Evolutionary conservation across 2,888 invertebrate species (phyloP).

Genomic region (Cantharis rustica): DNA sequence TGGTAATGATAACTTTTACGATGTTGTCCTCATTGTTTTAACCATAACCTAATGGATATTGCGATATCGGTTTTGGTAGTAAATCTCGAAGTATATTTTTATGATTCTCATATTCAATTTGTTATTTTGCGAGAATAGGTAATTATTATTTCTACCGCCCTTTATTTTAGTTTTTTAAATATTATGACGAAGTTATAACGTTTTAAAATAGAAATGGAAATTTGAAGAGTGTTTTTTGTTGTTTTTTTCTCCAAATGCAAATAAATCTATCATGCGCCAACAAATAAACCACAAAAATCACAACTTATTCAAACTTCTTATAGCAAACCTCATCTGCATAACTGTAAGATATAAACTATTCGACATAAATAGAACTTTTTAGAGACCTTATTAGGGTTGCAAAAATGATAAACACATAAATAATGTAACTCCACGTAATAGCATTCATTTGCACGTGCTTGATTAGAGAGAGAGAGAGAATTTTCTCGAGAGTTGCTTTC

Average conservation of each 20-base stretch:
- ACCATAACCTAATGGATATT: neutral
- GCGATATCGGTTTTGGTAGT: neutral
- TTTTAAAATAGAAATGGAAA: neutral
- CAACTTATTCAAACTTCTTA: slow-evolving; percentile 5
- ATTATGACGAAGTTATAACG: neutral
- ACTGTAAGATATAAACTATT: slow-evolving; percentile 4
- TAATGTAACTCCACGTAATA: neutral
- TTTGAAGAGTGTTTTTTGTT: neutral
- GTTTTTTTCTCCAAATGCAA: neutral
- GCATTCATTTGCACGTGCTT: neutral
- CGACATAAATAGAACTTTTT: neutral
- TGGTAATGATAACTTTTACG: neutral
- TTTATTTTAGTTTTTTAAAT: neutral
- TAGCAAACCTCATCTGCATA: slow-evolving; percentile 1
- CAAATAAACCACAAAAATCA: slow-evolving; percentile 4
- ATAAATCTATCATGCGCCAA: slow-evolving; percentile 5
- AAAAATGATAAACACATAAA: neutral
- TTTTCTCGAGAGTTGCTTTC: neutral
- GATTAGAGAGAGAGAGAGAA: neutral
- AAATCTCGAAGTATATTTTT: neutral
- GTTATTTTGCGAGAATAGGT: neutral
- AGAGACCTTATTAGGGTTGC: neutral
- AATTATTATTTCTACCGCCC: neutral
- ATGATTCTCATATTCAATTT: neutral
- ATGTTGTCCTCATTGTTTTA: neutral